Evolutionary conservation across 1,140 invertebrate species (phyloP).

Genomic region (Hormaphis cornu): DNA sequence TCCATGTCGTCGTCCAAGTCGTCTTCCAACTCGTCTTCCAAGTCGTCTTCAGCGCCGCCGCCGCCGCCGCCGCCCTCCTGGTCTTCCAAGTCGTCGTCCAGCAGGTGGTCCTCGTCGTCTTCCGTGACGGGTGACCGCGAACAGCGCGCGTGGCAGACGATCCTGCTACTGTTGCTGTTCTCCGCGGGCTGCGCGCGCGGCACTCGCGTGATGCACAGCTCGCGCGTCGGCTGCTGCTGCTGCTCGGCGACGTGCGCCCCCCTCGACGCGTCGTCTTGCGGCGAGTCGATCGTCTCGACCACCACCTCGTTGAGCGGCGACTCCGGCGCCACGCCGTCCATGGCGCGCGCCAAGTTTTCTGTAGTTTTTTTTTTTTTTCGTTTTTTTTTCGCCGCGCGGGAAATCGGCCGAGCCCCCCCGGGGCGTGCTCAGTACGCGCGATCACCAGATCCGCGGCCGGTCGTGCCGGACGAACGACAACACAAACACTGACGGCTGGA

Average conservation of each 20-base stretch:
- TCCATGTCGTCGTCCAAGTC: not conserved
- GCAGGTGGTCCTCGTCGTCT: not conserved
- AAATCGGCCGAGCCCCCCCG: too few relatives aligned
- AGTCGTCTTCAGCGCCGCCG: not conserved
- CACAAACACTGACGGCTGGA: too few relatives aligned
- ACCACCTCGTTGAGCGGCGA: constrained; percentile 28
- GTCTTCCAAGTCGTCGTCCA: constrained; percentile 1
- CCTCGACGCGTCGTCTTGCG: constrained; percentile 6
- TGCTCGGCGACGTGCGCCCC: not conserved
- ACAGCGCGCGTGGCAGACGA: constrained; percentile 20
- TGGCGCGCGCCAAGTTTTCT: too few relatives aligned
- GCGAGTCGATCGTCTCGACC: constrained; percentile 16
- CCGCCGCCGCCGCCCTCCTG: not conserved
- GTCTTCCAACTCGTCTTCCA: not conserved
- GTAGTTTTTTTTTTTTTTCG: too few relatives aligned
- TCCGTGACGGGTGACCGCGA: not conserved
- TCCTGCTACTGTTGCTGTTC: not conserved
- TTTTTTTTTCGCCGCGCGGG: too few relatives aligned
- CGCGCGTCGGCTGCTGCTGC: constrained; percentile 2
- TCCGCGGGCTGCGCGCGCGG: not conserved
- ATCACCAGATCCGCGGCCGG: not conserved
- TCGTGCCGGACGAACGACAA: not conserved
- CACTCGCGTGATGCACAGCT: constrained; percentile 28
- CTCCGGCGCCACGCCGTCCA: constrained; percentile 18
- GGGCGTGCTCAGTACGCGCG: too few relatives aligned